Percentiles rank a stretch among this genome's conserved stretches.
Conservation (phyloP, 2,888 invertebrate species). For the Lasioglossum morio region DNA sequence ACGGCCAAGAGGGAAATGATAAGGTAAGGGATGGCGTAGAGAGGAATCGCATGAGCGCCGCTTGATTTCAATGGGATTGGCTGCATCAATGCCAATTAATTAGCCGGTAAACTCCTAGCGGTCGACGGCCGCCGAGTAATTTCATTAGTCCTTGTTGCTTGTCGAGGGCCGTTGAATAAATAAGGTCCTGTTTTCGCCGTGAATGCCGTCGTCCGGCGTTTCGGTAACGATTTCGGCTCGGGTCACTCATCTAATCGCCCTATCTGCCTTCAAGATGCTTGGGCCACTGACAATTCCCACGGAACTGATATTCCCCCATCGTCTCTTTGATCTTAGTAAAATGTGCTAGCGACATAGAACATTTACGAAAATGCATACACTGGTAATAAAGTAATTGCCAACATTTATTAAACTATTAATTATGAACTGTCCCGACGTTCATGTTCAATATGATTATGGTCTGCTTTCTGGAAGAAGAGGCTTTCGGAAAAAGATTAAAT, state of each 20-base stretch:
- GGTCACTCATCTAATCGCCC: slow-evolving; percentile 48
- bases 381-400: not conserved
- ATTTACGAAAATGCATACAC: too few relatives aligned
- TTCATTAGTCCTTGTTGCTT: slow-evolving; percentile 69
- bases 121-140: slow-evolving; percentile 68
- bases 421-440: too few relatives aligned
- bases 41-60: slow-evolving; percentile 61
- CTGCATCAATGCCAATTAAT: slow-evolving; percentile 80
- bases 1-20: slow-evolving; percentile 5
- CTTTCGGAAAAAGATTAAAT: not conserved
- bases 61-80: slow-evolving; percentile 75
- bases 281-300: not conserved
- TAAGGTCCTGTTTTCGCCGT: slow-evolving; percentile 63
- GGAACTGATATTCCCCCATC: not conserved
- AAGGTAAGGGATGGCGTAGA: not conserved
- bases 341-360: not conserved
- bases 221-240: slow-evolving; percentile 56
- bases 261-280: slow-evolving; percentile 48
- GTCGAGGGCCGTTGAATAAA: slow-evolving; percentile 69
- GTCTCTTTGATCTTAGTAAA: not conserved
- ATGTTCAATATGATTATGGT: too few relatives aligned
- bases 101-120: slow-evolving; percentile 72
- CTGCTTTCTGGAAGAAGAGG: too few relatives aligned
- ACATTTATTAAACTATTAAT: not conserved
- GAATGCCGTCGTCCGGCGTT: slow-evolving; percentile 48